Base-by-base conservation (phyloP, 2,888 invertebrate species). In the Andricus curvator region DNA sequence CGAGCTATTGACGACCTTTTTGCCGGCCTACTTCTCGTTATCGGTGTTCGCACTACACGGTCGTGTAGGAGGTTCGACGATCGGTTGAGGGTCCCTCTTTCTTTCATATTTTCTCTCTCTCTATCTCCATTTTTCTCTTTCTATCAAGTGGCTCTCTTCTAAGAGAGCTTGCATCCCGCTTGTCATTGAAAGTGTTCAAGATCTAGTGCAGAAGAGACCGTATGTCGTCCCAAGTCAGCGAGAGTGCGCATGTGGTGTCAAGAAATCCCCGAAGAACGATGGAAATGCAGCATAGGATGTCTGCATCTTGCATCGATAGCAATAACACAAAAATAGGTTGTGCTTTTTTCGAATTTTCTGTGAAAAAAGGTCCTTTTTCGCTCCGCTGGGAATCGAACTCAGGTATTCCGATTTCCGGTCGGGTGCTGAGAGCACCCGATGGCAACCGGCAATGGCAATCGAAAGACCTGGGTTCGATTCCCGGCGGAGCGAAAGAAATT, bases 1-100 rank as follows among this genome's bases (percentile, higher is more conserved):
- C 89, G 89, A 86, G 86, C 87, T 90, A 91, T 91, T 89, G 89
- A 86, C 86, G 87, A 87, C 88, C 90, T 92, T 91, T 92, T 92
- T 88, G 88, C 86, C 89, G 92, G 87, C 90, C 92, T 89, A 92
- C 88, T 91, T 92, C 84, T 81, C 85, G 85, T 90, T 90, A 90
- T 90, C 90, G 85, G 81, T 66, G 82, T 82, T 82, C 76, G 82
- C 81, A 83, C 84, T 81, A 81, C 81, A 82, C 83, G 82, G 78
- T 81, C 82, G 83, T 76, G 84, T 80, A 81, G 83, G 82, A 84
- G 83, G 81, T 82, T 81, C 76, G 81, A 78, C 81, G 81, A 85
- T 85, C 85, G 82, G 83, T 85, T 82, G 82, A 83, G 80, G 64
- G 76, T n/a, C 20, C 62, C 64, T 62, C 44, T 37, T 64, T 80